Evolutionary conservation across 2,797 vertebrate genomes (phyloP).

Genomic region (Leucoraja ocellata): DNA sequence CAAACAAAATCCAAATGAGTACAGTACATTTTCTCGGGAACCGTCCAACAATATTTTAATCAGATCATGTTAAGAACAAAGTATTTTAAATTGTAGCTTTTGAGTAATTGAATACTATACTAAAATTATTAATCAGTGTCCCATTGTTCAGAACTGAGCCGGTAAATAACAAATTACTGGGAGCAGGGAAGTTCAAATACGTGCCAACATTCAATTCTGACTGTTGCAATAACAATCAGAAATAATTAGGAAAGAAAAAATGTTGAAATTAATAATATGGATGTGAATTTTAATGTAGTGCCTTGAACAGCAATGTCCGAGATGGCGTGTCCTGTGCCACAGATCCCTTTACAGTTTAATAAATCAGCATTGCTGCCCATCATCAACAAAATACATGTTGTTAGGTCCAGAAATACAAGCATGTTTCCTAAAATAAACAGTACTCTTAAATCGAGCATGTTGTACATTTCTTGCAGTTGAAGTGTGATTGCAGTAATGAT

Average conservation of each 20-base stretch:
- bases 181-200: not conserved
- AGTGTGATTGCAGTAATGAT: conserved; percentile 11
- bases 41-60: not conserved
- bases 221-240: not conserved
- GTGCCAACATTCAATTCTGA: not conserved
- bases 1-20: not conserved
- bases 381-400: not conserved
- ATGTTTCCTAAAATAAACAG: not conserved
- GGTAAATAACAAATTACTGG: not conserved
- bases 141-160: not conserved
- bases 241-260: not conserved
- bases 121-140: not conserved
- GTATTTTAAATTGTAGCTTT: not conserved
- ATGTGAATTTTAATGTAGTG: too few relatives aligned
- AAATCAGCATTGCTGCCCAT: conserved; percentile 2
- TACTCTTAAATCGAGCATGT: not conserved
- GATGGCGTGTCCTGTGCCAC: not conserved
- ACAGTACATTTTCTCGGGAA: not conserved
- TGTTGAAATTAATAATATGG: too few relatives aligned
- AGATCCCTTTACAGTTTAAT: not conserved
- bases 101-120: not conserved
- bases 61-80: not conserved
- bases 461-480: not conserved
- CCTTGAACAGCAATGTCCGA: not conserved
- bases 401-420: not conserved